Evolutionary conservation across 37 sponge, comb jelly and placozoan genomes (phyloP).

Genomic region (Petrosia ficiformis): DNA sequence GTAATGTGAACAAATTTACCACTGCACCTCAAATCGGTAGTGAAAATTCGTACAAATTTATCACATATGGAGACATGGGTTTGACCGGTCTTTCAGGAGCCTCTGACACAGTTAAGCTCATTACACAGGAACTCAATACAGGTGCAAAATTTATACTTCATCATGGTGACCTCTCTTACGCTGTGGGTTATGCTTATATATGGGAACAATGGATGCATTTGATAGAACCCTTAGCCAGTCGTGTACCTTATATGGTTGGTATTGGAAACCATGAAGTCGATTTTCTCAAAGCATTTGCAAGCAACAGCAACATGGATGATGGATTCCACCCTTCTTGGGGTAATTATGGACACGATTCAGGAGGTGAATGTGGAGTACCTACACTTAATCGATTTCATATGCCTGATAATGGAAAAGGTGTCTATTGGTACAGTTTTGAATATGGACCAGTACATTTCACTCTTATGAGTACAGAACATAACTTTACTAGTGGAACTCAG

Average conservation of each 20-base stretch:
- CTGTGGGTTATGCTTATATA: conserved; percentile 34
- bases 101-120: conserved; percentile 2
- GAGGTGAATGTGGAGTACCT: conserved; percentile 75
- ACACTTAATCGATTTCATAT: conserved; percentile 41
- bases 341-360: conserved; percentile 60
- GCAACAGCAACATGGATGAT: conserved; percentile 39
- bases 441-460: conserved; percentile 63
- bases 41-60: conserved; percentile 17
- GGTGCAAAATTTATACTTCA: conserved; percentile 35
- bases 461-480: conserved; percentile 61
- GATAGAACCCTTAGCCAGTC: conserved; percentile 32
- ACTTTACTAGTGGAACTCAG: conserved; percentile 47
- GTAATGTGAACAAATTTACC: conserved; percentile 24
- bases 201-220: conserved; percentile 59
- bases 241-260: conserved; percentile 37
- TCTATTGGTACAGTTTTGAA: conserved; percentile 79
- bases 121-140: conserved; percentile 8
- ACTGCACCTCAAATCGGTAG: conserved; percentile 8
- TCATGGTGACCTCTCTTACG: conserved; percentile 61
- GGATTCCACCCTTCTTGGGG: conserved; percentile 73
- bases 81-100: conserved; percentile 17
- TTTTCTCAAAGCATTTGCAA: conserved; percentile 22
- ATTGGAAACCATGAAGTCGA: conserved; percentile 50
- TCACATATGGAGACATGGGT: conserved; percentile 59
- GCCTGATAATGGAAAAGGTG: conserved; percentile 62